Conservation (phyloP, 2,113 vertebrate species). For the Turdus rufiventris region DNA sequence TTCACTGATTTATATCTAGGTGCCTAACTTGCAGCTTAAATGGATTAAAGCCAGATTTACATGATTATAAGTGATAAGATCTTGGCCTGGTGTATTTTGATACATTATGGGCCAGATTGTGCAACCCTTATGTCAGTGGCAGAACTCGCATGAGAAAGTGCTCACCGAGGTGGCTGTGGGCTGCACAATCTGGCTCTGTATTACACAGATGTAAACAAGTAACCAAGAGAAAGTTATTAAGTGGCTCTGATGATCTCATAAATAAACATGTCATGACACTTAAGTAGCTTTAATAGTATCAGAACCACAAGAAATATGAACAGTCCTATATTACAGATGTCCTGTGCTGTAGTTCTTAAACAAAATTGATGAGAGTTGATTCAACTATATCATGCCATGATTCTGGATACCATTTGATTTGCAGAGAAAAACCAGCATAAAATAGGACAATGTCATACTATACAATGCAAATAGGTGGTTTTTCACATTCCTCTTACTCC, state of each 20-base stretch:
- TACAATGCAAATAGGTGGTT: not conserved
- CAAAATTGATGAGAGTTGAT: slow-evolving; percentile 22
- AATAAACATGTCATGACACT: slow-evolving; percentile 57
- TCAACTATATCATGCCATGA: slow-evolving; percentile 10
- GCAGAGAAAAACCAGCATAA: slow-evolving; percentile 10
- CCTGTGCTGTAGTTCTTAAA: slow-evolving; percentile 19
- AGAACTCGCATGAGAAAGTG: slow-evolving; percentile 33
- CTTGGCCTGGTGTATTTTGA: slow-evolving; percentile 32
- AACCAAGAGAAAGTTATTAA: slow-evolving; percentile 59
- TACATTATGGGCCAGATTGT: slow-evolving; percentile 39
- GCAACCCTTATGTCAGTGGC: slow-evolving; percentile 12
- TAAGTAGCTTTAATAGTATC: slow-evolving; percentile 55
- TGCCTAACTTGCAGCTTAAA: slow-evolving; percentile 23
- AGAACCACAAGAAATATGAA: slow-evolving; percentile 54
- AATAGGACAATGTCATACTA: not conserved
- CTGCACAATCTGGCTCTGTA: slow-evolving; percentile 35
- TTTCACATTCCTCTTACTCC: not conserved
- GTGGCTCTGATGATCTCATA: slow-evolving; percentile 54
- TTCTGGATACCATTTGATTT: slow-evolving; percentile 19
- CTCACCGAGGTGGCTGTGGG: not conserved
- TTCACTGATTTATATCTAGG: slow-evolving; percentile 45
- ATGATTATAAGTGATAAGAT: slow-evolving; percentile 39
- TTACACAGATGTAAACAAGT: slow-evolving; percentile 44
- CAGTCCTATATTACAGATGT: slow-evolving; percentile 5
- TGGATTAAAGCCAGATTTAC: slow-evolving; percentile 44